phyloP scores from a whole-genome alignment of 2,888 invertebrate species.

The Zele albiditarsus region DNA sequence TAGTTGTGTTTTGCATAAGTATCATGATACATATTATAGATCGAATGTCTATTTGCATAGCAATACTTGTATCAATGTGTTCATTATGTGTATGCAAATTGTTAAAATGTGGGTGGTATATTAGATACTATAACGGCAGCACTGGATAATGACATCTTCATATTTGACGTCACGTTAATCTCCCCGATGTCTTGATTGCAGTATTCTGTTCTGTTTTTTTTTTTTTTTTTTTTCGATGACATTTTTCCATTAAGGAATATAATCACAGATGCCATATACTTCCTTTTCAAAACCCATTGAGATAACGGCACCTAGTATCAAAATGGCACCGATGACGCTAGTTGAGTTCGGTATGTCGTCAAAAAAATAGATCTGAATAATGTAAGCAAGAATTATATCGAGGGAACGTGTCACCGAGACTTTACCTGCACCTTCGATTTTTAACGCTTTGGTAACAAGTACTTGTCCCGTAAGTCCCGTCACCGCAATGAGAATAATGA shows the following conservation, averaged over 20 bases:
- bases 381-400: conserved; percentile 73
- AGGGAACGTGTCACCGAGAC: conserved; percentile 73
- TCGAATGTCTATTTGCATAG: too few species aligned
- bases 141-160: too few species aligned
- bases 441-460: conserved; percentile 72
- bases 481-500: conserved; percentile 63
- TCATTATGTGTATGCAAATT: too few species aligned
- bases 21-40: not conserved
- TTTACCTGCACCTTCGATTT: conserved; percentile 73
- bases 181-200: not conserved
- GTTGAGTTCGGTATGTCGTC: conserved; percentile 70
- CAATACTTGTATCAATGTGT: too few species aligned
- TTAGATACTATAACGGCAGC: too few species aligned
- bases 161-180: not conserved
- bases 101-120: too few species aligned
- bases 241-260: conserved; percentile 62
- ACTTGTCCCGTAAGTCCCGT: conserved; percentile 72
- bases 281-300: conserved; percentile 73
- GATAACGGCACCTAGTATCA: conserved; percentile 71
- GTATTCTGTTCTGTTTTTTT: not conserved
- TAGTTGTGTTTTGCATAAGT: not conserved
- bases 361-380: conserved; percentile 72
- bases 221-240: conserved; percentile 1
- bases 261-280: conserved; percentile 68
- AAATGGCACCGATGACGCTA: conserved; percentile 69